phyloP scores from a whole-genome alignment of 35 echinoderm and acorn worm genomes.

The Diadema setosum region DNA sequence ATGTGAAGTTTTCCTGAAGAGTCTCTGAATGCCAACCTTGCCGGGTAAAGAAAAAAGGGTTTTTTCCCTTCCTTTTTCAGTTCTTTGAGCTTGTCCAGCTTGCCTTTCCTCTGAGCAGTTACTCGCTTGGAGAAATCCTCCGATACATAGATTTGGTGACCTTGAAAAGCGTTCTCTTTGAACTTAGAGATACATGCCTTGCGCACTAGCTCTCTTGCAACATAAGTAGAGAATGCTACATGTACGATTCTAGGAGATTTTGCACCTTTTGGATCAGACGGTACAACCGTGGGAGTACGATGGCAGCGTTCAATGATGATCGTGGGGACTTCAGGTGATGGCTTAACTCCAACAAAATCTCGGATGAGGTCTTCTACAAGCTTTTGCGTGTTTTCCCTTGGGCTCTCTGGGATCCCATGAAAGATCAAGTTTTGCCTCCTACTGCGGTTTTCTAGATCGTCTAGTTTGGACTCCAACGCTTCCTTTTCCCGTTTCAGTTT shows the following conservation, averaged over 20 bases:
- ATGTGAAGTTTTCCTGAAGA: not conserved
- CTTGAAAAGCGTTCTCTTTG: not conserved
- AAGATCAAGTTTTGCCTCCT: not conserved
- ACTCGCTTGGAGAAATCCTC: slow-evolving; percentile 2
- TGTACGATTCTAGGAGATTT: not conserved
- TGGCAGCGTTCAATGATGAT: not conserved
- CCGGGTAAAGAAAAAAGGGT: not conserved
- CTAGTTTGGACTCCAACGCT: not conserved
- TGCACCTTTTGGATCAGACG: not conserved
- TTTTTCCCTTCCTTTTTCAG: not conserved
- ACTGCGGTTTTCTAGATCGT: not conserved
- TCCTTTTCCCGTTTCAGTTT: not conserved
- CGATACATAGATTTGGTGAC: slow-evolving; percentile 2
- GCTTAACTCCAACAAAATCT: not conserved
- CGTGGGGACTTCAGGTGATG: not conserved
- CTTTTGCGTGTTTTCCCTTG: slow-evolving; percentile 2
- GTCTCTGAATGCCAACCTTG: not conserved
- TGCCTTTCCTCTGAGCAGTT: not conserved
- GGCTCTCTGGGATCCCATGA: not conserved
- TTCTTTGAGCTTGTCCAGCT: not conserved
- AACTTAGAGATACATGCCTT: not conserved
- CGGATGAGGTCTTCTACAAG: not conserved
- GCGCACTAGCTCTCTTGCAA: not conserved
- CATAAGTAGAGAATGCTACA: not conserved
- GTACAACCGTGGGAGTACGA: not conserved